Percentiles rank a stretch among this genome's conserved stretches.
These are phyloP conservation scores for Macrobrachium rosenbergii DNA, from an alignment of 1,140 invertebrate genomes.

Conservation along the genomic window DNA sequence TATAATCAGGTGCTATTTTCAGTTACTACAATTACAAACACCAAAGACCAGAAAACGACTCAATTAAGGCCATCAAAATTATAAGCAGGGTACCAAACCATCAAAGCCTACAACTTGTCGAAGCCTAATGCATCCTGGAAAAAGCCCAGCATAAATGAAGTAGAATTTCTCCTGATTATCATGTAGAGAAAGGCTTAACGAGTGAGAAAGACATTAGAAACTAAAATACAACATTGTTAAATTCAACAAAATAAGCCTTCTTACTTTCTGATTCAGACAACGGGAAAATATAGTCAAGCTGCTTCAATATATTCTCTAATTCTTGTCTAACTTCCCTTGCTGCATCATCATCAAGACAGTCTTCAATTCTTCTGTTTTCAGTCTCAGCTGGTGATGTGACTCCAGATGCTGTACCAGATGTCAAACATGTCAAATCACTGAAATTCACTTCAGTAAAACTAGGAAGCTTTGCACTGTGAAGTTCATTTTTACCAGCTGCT, in stretches of 20 bases:
- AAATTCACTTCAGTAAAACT: constrained; percentile 64
- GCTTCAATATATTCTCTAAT: constrained; percentile 56
- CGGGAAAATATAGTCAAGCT: constrained; percentile 58
- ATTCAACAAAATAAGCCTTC: constrained; percentile 4
- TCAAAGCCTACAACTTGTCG: too few species aligned
- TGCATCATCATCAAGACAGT: neutral
- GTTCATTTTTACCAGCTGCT: neutral
- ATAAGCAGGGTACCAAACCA: too few species aligned
- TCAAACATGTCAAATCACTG: constrained; percentile 56
- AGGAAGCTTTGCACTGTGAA: constrained; percentile 40
- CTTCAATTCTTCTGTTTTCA: neutral
- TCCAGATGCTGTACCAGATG: constrained; percentile 26
- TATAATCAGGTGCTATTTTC: too few species aligned
- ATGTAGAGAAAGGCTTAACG: too few species aligned
- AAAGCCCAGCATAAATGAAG: too few species aligned
- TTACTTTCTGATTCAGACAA: constrained; percentile 36
- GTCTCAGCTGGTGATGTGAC: neutral
- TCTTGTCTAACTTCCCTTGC: constrained; percentile 49
- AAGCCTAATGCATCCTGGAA: too few species aligned
- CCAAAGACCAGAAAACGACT: too few species aligned
- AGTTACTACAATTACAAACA: too few species aligned
- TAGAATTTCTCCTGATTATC: too few species aligned
- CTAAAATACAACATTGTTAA: too few species aligned
- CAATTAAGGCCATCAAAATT: too few species aligned
- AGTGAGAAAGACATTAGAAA: too few species aligned